A percentile compares a stretch with the other conserved stretches of the same genome.
Evolutionary conservation across 2,888 invertebrate species (phyloP).

Genomic region (Microdon myrmicae): DNA sequence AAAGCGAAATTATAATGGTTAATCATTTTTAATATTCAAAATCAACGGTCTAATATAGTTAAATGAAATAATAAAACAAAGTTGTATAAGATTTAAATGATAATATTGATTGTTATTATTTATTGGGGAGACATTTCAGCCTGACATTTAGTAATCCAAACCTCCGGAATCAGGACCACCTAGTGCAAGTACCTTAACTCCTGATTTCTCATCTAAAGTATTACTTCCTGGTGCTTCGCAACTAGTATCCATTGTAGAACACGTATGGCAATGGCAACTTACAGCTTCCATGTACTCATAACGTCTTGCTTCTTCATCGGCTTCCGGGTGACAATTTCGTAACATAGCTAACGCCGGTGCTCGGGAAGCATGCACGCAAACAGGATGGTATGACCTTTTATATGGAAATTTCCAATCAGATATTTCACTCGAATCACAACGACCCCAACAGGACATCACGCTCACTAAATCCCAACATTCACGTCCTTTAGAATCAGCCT

Average conservation of each 20-base stretch:
- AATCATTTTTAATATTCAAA: slow-evolving; percentile 1
- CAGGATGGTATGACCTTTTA: slow-evolving; percentile 85
- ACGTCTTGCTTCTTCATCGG: slow-evolving; percentile 73
- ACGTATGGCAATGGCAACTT: slow-evolving; percentile 79
- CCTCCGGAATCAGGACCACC: slow-evolving; percentile 61
- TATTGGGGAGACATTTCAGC: too few species aligned
- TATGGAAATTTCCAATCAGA: slow-evolving; percentile 91
- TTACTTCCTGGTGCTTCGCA: slow-evolving; percentile 73
- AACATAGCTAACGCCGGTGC: slow-evolving; percentile 74
- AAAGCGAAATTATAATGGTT: slow-evolving; percentile 70
- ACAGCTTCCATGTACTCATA: slow-evolving; percentile 84
- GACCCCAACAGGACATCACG: slow-evolving; percentile 83
- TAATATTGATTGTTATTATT: too few species aligned
- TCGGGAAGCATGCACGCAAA: slow-evolving; percentile 82
- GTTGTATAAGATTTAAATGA: too few species aligned
- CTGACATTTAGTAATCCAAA: slow-evolving; percentile 62
- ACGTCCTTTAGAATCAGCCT: slow-evolving; percentile 68
- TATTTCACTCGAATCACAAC: slow-evolving; percentile 87
- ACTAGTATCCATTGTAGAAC: slow-evolving; percentile 76
- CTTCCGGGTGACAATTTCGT: slow-evolving; percentile 80
- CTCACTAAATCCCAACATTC: slow-evolving; percentile 81
- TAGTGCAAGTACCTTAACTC: slow-evolving; percentile 60
- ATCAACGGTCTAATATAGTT: background rate
- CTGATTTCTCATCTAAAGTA: slow-evolving; percentile 59
- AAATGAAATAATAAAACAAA: too few species aligned